phyloP scores from a whole-genome alignment of 1,140 invertebrate genomes.

The Hydropsyche tenuis region DNA sequence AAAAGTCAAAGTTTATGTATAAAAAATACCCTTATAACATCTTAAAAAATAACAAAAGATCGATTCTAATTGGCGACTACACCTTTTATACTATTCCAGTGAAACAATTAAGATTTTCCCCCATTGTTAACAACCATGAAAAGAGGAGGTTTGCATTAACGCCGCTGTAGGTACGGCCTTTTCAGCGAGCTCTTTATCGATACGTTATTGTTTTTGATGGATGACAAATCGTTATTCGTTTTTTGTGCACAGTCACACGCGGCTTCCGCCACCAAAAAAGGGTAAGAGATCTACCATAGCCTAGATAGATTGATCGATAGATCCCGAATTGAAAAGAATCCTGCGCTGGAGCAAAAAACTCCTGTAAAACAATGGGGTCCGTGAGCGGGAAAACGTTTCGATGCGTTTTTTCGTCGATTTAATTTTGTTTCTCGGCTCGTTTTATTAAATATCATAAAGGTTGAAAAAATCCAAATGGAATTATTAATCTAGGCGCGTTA shows the following conservation, averaged over 20 bases:
- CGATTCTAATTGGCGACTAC: background rate
- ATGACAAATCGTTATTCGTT: slow-evolving; percentile 49
- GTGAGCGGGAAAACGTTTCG: too few species aligned
- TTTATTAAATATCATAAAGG: too few species aligned
- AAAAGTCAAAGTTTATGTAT: too few species aligned
- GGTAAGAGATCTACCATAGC: slow-evolving; percentile 22
- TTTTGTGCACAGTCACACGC: slow-evolving; percentile 48
- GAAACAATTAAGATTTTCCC: slow-evolving; percentile 18
- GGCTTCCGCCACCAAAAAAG: slow-evolving; percentile 48
- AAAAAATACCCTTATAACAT: background rate
- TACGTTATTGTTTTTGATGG: slow-evolving; percentile 35
- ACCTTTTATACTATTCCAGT: slow-evolving; percentile 13
- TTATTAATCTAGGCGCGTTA: background rate
- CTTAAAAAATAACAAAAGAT: background rate
- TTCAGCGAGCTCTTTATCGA: slow-evolving; percentile 48
- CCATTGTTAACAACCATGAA: background rate
- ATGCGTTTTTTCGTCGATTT: too few species aligned
- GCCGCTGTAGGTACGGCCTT: slow-evolving; percentile 46
- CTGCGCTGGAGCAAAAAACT: slow-evolving; percentile 12
- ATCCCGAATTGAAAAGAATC: slow-evolving; percentile 36
- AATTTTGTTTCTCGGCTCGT: too few species aligned
- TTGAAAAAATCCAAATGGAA: too few species aligned
- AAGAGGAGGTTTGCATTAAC: slow-evolving; percentile 36
- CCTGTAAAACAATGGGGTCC: slow-evolving; percentile 11
- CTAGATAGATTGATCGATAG: slow-evolving; percentile 47